phyloP scores from a whole-genome alignment of 2,888 invertebrate species.

The Syrphus vitripennis region DNA sequence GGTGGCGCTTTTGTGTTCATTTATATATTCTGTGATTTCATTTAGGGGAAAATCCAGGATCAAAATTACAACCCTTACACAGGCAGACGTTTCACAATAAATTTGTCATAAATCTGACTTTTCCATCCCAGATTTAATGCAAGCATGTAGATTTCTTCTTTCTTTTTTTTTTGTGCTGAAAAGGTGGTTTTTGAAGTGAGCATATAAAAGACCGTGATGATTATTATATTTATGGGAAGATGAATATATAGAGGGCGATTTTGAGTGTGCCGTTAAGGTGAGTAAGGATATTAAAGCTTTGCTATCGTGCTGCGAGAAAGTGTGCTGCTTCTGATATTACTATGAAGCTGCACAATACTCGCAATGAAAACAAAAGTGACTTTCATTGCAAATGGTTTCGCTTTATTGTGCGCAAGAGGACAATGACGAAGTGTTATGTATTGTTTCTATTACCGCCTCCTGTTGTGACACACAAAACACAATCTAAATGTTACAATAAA shows the following conservation, averaged over 20 bases:
- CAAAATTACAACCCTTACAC: constrained; percentile 40
- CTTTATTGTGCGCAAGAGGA: constrained; percentile 56
- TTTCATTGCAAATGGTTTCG: constrained; percentile 34
- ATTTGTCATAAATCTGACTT: constrained; percentile 71
- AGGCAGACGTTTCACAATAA: constrained; percentile 58
- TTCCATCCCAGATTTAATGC: constrained; percentile 26
- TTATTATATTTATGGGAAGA: constrained; percentile 29
- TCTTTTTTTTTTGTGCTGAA: background rate
- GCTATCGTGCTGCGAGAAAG: constrained; percentile 41
- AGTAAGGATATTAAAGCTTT: constrained; percentile 58
- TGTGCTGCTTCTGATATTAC: constrained; percentile 22
- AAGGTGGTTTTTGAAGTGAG: constrained; percentile 62
- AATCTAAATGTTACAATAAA: constrained; percentile 58
- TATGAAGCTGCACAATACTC: background rate
- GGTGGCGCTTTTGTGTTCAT: constrained; percentile 24
- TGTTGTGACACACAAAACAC: constrained; percentile 54
- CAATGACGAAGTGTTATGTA: constrained; percentile 59
- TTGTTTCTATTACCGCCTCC: constrained; percentile 63
- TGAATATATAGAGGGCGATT: constrained; percentile 30
- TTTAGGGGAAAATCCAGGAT: constrained; percentile 47
- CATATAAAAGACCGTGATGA: constrained; percentile 54
- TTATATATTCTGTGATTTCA: constrained; percentile 37
- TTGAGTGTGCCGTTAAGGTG: constrained; percentile 42
- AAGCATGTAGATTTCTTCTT: background rate
- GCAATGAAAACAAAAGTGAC: constrained; percentile 33